Percentiles rank a stretch among this genome's conserved stretches.
These are phyloP conservation scores for Urosaurus nigricauda DNA, from an alignment of 2,797 vertebrate species.

Conservation along the genomic window DNA sequence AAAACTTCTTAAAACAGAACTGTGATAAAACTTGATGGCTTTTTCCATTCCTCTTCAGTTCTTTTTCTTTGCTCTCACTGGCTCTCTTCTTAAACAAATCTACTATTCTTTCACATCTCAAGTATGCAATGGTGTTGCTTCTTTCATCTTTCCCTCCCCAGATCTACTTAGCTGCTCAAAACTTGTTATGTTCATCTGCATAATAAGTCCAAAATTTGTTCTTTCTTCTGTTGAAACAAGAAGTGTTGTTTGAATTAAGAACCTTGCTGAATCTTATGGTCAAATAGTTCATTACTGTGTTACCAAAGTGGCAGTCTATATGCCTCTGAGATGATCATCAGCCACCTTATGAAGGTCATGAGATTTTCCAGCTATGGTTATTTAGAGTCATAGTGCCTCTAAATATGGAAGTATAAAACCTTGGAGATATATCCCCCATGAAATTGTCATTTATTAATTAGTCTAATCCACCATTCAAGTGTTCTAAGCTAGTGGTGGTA, in stretches of 20 bases:
- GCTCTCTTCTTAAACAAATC: not conserved
- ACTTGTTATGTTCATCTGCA: not conserved
- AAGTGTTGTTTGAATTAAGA: not conserved
- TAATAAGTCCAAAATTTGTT: not conserved
- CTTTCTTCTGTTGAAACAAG: not conserved
- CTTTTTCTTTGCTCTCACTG: not conserved
- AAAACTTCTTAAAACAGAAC: not conserved
- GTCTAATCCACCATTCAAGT: no score
- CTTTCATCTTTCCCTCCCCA: not conserved
- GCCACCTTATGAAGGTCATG: not conserved
- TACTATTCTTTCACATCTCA: not conserved
- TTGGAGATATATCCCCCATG: not conserved
- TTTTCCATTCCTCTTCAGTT: not conserved
- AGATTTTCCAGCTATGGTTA: not conserved
- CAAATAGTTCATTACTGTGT: not conserved
- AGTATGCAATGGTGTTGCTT: not conserved
- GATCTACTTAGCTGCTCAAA: not conserved
- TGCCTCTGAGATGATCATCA: not conserved
- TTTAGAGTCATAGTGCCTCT: not conserved
- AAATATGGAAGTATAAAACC: not conserved
- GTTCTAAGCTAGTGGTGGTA: no score
- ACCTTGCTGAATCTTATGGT: not conserved
- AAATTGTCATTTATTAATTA: not conserved
- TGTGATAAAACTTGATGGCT: not conserved
- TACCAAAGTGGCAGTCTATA: not conserved